phyloP scores from a whole-genome alignment of 2,113 vertebrate species.

The Carettochelys insculpta region DNA sequence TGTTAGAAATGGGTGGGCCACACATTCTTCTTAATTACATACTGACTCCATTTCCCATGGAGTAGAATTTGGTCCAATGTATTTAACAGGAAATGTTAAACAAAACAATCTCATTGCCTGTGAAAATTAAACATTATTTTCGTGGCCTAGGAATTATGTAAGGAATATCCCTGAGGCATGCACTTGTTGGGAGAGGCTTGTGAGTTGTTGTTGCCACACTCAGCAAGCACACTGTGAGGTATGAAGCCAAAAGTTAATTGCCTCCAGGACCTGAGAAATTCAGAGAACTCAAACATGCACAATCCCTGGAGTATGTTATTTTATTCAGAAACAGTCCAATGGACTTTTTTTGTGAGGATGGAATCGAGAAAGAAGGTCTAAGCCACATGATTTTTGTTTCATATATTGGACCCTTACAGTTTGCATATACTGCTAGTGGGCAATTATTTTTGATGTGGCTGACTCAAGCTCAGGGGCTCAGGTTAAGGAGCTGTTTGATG shows the following conservation, averaged over 20 bases:
- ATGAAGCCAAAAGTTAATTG: slow-evolving; percentile 68
- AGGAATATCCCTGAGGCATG: slow-evolving; percentile 51
- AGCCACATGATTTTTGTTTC: slow-evolving; percentile 43
- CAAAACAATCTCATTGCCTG: slow-evolving; percentile 58
- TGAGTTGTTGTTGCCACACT: background rate
- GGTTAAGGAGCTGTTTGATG: background rate
- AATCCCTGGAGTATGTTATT: slow-evolving; percentile 44
- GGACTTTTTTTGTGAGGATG: slow-evolving; percentile 11
- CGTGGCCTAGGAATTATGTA: slow-evolving; percentile 66
- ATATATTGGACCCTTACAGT: too few relatives aligned
- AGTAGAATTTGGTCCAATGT: slow-evolving; percentile 52
- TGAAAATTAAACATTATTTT: slow-evolving; percentile 69
- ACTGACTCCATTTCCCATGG: slow-evolving; percentile 44
- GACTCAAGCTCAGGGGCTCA: background rate
- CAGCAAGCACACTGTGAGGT: slow-evolving; percentile 49
- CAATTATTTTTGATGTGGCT: too few relatives aligned
- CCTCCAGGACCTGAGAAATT: slow-evolving; percentile 57
- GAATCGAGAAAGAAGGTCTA: slow-evolving; percentile 22
- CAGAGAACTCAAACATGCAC: slow-evolving; percentile 52
- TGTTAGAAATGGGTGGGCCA: slow-evolving; percentile 49
- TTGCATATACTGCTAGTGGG: too few relatives aligned
- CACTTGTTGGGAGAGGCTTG: slow-evolving; percentile 36
- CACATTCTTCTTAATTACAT: slow-evolving; percentile 45
- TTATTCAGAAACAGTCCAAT: slow-evolving; percentile 44
- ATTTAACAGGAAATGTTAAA: slow-evolving; percentile 67